phyloP scores from a whole-genome alignment of 37 sponge, comb jelly and placozoan genomes.

The Haliclona indistincta region DNA sequence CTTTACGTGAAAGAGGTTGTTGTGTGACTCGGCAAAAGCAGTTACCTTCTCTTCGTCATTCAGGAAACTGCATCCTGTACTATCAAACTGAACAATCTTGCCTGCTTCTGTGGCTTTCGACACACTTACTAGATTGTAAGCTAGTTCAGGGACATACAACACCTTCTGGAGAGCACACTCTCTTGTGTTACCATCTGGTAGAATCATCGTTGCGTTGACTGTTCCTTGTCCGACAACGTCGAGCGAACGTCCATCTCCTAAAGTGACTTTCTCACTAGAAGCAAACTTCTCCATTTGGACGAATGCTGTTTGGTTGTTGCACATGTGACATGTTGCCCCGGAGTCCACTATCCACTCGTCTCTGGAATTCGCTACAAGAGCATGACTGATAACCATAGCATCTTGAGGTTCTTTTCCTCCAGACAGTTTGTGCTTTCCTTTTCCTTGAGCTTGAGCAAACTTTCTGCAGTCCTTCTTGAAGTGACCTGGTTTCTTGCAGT shows the following conservation, averaged over 20 bases:
- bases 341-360: constrained; percentile 38
- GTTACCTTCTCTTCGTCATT: constrained; percentile 24
- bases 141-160: constrained; percentile 4
- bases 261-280: neutral
- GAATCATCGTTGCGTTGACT: neutral
- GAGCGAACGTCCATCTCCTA: constrained; percentile 13
- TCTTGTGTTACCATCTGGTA: constrained; percentile 3
- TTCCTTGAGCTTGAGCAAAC: neutral
- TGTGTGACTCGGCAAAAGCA: constrained; percentile 39
- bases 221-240: neutral
- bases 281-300: neutral
- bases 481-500: constrained; percentile 12
- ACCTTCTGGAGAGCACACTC: neutral
- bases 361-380: constrained; percentile 8
- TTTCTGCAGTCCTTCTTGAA: constrained; percentile 20
- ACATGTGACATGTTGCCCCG: constrained; percentile 32
- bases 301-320: neutral
- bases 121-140: constrained; percentile 12
- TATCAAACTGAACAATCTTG: constrained; percentile 34
- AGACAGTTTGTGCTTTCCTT: neutral
- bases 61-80: constrained; percentile 23
- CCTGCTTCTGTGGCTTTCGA: constrained; percentile 1
- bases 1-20: too few relatives aligned
- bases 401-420: neutral
- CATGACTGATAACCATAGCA: neutral